Evolutionary conservation across 2,797 vertebrate genomes (phyloP), one percentile per base, ranked within the genome.

Genomic region (Anomalospiza imberbis): DNA sequence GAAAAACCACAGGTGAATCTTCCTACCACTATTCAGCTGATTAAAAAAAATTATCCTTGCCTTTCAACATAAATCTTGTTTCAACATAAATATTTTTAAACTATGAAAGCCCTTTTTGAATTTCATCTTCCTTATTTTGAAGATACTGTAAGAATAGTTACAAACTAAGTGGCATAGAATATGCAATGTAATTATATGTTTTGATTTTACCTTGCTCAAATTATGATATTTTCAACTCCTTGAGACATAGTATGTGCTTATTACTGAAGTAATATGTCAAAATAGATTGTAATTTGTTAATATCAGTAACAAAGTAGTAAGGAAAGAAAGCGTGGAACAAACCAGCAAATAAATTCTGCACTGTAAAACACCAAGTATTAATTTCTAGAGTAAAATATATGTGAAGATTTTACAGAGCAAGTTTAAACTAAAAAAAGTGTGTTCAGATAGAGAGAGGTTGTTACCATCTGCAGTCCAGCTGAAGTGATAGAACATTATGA

Each of bases 1-100:
- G 79, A 84, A 94, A 80, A 54, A 66, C 7, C 53, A 82, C 80
- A 96, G 92, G 95, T 97, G 95, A 50, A 62, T 71, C 68, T 48
- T 85, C 63, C n/a, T 71, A 78, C 38, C 54, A 53, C 17, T 61
- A 40, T 72, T 80, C n/a, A 71, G 51, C 22, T 76, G 11, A 62
- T 73, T 34, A 11, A 45, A 90, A 81, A 22, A 45, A 89, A 76
- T 3, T 76, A 67, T 42, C 47, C 78, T 54, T 58, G 21, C 29
- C 40, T 73, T 91, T 72, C 44, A n/a, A n/a, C 38, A 81, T 34
- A 60, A 80, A 84, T 57, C 38, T 44, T 32, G 3, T 44, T 60
- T 60, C 29, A 29, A 36, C 17, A 45, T 6, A 51, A 75, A n/a
- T 67, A 0, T 34, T 82, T 51, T 48, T 29, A 45, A 57, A 79